Base-by-base conservation (phyloP, 2,888 invertebrate genomes). In the Agrotis clavis region DNA sequence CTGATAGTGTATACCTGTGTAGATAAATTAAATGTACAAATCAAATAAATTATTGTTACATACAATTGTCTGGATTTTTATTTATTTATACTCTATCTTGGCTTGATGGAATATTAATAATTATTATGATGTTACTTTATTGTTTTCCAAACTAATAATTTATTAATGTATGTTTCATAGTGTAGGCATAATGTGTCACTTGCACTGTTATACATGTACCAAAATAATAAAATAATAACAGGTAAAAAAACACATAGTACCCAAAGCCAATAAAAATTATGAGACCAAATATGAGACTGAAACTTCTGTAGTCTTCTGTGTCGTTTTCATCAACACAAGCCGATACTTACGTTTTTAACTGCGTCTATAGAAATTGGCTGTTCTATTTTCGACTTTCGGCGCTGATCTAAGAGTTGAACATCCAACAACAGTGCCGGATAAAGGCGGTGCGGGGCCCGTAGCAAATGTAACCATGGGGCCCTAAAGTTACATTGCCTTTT, bases 41-140 rank as follows among this genome's bases (percentile, higher is more conserved):
- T 41, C 25, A 60, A 87, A 81, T 87, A 87, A 78, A 88, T 74
- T 82, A 82, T 79, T 87, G 74, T 85, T 79, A 61, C 53, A 25
- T 18, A 77, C 45, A 51, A 30, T 51, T 51, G 64, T 21, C 3
- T 45, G 19, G 14, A 6, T 57, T 70, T 48, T 71, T 45, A 71
- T 71, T 45, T 35, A 6, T 35, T 30, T 30, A 5, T 4, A 5
- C 61, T 48, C 0, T 2, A 4, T 2, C 9, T 14, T 47, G 4
- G 11, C 45, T 18, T 13, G 13, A 45, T 60, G 16, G 18, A 9
- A 60, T 62, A 25, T 13, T 25, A 25, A 25, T 13, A 30, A 25
- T 13, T 25, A 25, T 18, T 13, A 30, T 30, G 7, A 7, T 19
- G n/a, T 62, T 30, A n/a, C 3, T 2, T 11, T 30, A 0, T 25